Percentiles rank a stretch among this genome's conserved stretches.
Evolutionary conservation across 2,113 vertebrate species (phyloP).

Genomic region (Alethe diademata): DNA sequence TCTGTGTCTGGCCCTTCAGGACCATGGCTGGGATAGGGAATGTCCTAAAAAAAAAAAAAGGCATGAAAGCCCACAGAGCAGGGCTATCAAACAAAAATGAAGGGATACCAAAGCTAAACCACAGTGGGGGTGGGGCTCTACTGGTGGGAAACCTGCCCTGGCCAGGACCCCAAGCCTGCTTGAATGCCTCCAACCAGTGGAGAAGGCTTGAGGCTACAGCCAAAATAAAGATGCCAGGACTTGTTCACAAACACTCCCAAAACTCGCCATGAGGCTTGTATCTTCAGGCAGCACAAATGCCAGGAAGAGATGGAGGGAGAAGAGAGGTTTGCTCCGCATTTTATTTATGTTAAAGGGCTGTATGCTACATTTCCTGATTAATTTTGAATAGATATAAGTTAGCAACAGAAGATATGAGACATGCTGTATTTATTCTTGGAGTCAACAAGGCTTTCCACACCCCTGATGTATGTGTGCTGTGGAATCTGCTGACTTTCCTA

Average conservation of each 20-base stretch:
- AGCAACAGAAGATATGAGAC: background rate
- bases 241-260: background rate
- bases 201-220: background rate
- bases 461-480: background rate
- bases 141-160: background rate
- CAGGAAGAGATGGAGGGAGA: background rate
- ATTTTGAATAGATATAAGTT: background rate
- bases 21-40: background rate
- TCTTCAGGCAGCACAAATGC: background rate
- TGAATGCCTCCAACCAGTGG: background rate
- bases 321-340: background rate
- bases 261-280: background rate
- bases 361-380: background rate
- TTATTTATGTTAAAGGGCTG: background rate
- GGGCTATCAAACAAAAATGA: background rate
- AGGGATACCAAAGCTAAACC: background rate
- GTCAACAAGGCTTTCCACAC: background rate
- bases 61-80: background rate
- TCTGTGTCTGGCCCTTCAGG: background rate
- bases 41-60: background rate
- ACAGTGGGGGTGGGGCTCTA: rapidly evolving
- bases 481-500: slow-evolving; percentile 18
- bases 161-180: background rate
- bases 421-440: background rate
- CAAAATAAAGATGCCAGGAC: background rate